Percentiles rank a stretch among this genome's conserved stretches.
Conservation (phyloP, 30 jellyfish, hydroid and myxozoan species). For the Aurelia aurita complex sp. Pacific region DNA sequence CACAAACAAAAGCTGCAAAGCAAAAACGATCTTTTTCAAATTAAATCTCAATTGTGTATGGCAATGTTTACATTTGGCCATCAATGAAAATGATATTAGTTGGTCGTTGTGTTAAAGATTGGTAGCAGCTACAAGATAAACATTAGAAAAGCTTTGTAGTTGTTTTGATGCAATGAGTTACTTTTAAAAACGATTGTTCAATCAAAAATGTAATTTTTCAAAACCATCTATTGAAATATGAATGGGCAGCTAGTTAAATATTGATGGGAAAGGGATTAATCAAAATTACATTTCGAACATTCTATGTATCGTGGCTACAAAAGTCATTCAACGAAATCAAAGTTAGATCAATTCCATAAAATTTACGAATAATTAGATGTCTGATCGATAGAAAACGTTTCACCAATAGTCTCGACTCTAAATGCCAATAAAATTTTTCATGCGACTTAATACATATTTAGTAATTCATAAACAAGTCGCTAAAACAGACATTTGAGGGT, state of each 20-base stretch:
- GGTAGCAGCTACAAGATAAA: too few relatives aligned
- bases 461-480: too few relatives aligned
- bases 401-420: too few relatives aligned
- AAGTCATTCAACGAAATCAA: constrained; percentile 2
- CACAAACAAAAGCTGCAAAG: neutral
- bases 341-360: too few relatives aligned
- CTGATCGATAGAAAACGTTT: too few relatives aligned
- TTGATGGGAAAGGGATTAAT: constrained; percentile 13
- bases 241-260: constrained; percentile 22
- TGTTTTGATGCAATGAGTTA: too few relatives aligned
- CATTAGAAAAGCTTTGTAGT: too few relatives aligned
- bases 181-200: too few relatives aligned
- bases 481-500: too few relatives aligned
- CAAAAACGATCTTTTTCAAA: constrained; percentile 27
- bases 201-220: neutral
- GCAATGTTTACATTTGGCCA: constrained; percentile 20
- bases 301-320: constrained; percentile 29
- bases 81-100: constrained; percentile 7
- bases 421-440: too few relatives aligned
- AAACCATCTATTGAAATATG: constrained; percentile 11
- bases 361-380: too few relatives aligned
- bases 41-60: constrained; percentile 6
- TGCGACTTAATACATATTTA: too few relatives aligned
- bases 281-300: constrained; percentile 26
- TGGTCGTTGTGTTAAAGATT: neutral